A percentile compares a stretch with the other conserved stretches of the same genome.
Evolutionary conservation across 2,113 vertebrate species (phyloP).

Genomic region (Alexandromys fortis): DNA sequence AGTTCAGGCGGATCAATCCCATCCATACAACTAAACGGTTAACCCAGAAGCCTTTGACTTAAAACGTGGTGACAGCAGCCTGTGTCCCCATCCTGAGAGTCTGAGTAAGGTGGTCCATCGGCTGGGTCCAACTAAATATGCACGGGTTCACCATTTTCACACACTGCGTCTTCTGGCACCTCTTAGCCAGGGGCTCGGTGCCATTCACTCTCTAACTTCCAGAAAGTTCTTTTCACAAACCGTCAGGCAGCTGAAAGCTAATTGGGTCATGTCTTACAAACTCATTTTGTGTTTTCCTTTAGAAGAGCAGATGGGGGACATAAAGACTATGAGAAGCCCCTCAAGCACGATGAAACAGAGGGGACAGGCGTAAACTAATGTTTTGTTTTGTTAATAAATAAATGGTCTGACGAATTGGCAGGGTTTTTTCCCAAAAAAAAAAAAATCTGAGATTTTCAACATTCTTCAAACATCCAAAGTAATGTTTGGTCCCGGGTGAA

Average conservation of each 20-base stretch:
- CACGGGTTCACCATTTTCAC: background rate
- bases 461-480: constrained; percentile 66
- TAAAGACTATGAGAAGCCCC: constrained; percentile 70
- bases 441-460: constrained; percentile 60
- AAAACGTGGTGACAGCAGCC: no score
- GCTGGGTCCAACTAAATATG: background rate
- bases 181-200: background rate
- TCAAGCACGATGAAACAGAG: constrained; percentile 68
- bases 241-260: constrained; percentile 74
- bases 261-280: constrained; percentile 74
- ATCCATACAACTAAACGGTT: no score
- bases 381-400: constrained; percentile 62
- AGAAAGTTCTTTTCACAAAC: constrained; percentile 66
- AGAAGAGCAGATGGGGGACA: constrained; percentile 75
- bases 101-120: no score
- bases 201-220: constrained; percentile 35
- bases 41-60: no score
- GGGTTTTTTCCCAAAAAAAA: constrained; percentile 57
- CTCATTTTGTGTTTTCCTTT: constrained; percentile 69
- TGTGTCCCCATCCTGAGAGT: no score
- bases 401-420: constrained; percentile 72
- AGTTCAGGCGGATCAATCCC: no score
- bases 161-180: background rate
- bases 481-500: constrained; percentile 42
- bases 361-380: constrained; percentile 73